These are phyloP conservation scores for Rutilus rutilus DNA, from an alignment of 2,113 vertebrate species.

Conservation along the genomic window DNA sequence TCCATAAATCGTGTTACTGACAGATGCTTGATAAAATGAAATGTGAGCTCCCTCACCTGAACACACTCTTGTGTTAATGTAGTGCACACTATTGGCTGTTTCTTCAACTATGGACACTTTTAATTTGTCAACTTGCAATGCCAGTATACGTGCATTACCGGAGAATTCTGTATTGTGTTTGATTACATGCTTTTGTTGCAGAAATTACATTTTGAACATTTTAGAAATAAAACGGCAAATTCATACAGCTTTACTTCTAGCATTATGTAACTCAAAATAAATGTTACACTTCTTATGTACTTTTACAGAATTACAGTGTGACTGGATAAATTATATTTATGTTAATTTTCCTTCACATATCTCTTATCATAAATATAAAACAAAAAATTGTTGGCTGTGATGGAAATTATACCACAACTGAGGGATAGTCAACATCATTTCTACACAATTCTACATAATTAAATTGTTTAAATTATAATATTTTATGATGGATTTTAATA, in stretches of 20 bases:
- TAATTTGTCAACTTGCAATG: not conserved
- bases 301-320: not conserved
- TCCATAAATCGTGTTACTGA: not conserved
- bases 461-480: not conserved
- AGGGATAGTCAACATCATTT: not conserved
- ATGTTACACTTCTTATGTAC: not conserved
- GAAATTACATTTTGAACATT: not conserved
- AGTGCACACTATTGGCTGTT: not conserved
- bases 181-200: not conserved
- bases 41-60: not conserved
- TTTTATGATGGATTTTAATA: not conserved
- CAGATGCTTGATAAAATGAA: slow-evolving; percentile 23
- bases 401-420: not conserved
- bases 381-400: not conserved
- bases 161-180: not conserved
- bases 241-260: not conserved
- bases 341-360: not conserved
- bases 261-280: not conserved
- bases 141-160: not conserved
- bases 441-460: not conserved
- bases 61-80: not conserved
- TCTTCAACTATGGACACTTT: not conserved
- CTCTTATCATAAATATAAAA: not conserved
- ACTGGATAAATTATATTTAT: not conserved
- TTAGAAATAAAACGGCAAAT: not conserved